Base-by-base conservation (phyloP, 2,113 vertebrate species). In the Neomonachus schauinslandi region DNA sequence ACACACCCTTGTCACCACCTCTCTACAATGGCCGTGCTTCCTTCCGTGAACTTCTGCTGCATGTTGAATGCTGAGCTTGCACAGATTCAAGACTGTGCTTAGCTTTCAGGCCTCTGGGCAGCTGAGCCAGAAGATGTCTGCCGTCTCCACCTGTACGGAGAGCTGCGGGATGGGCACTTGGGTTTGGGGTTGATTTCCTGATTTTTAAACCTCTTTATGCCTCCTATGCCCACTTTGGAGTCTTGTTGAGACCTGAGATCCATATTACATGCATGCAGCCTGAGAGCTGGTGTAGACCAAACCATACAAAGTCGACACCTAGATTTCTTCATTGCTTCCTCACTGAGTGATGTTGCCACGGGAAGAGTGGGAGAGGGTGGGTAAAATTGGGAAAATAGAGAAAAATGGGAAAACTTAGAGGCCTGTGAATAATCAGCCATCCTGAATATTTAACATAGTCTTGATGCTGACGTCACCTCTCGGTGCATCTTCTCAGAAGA, bases 291-390 rank as follows among this genome's bases (percentile, higher is more conserved):
- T 55, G 1, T 31, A 8, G 82, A 19, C 53, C n/a, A 55, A 61
- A 42, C 57, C 16, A 7, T 7, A 18, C 5, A 3, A 28, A 74
- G 39, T 59, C 39, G 8, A 74, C 15, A n/a, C 9, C 31, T 77
- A 26, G 31, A 11, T 19, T 71, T 89, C 72, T 22, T 24, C 5
- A 0, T 14, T 53, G 63, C 5, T 24, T 22, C 7, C 33, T 77
- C 31, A 5, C 5, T 57, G 24, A 59, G 7, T 26, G 15, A 19
- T 5, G 12, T 7, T 71, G 7, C 31, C 12, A 11, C 51, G 12
- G 33, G 49, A 42, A 7, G 26, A 1, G 71, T 59, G 15, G 39
- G 2, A 61, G 9, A 10, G 4, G 3, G 33, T 2, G 0, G 0
- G 65, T 2, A 6, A 0, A 7, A 24, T 1, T 21, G n/a, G 39